Conservation (phyloP, 1,140 invertebrate genomes). For the Pissodes strobi region DNA sequence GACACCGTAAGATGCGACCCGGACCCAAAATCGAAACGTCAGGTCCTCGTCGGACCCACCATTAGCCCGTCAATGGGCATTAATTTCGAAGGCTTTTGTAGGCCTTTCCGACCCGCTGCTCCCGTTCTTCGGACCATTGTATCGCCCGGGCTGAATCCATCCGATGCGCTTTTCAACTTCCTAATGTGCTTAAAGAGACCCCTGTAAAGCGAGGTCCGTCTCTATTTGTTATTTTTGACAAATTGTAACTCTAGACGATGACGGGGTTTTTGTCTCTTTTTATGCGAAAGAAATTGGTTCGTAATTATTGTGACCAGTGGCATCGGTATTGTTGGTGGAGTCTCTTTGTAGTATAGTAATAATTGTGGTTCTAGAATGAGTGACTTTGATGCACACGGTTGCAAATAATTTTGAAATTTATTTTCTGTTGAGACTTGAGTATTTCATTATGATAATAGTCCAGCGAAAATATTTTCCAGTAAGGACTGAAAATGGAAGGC, state of each 20-base stretch:
- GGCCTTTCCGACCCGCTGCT: slow-evolving; percentile 22
- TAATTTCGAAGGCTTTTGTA: slow-evolving; percentile 28
- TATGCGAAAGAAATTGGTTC: neutral
- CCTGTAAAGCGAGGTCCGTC: slow-evolving; percentile 8
- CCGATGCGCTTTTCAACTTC: slow-evolving; percentile 32
- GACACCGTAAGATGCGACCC: no score
- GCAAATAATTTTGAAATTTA: no score
- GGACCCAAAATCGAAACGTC: slow-evolving; percentile 3
- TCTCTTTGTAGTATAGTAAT: no score
- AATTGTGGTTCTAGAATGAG: no score
- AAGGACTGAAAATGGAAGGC: no score
- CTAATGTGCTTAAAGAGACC: slow-evolving; percentile 27
- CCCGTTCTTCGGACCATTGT: slow-evolving; percentile 24
- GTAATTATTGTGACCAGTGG: slow-evolving; percentile 1
- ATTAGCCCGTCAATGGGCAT: slow-evolving; percentile 39
- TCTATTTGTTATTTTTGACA: slow-evolving; percentile 26
- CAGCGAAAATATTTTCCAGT: no score
- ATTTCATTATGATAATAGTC: no score
- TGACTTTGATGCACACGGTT: no score
- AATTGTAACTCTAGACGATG: slow-evolving; percentile 24
- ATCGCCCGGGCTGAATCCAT: slow-evolving; percentile 1
- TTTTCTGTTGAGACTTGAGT: no score
- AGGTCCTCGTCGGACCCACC: slow-evolving; percentile 17
- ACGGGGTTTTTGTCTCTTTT: slow-evolving; percentile 8
- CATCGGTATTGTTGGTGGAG: no score